Evolutionary conservation across 2,113 vertebrate species (phyloP), one percentile per base, ranked within the genome.

Genomic region (Colossoma macropomum): DNA sequence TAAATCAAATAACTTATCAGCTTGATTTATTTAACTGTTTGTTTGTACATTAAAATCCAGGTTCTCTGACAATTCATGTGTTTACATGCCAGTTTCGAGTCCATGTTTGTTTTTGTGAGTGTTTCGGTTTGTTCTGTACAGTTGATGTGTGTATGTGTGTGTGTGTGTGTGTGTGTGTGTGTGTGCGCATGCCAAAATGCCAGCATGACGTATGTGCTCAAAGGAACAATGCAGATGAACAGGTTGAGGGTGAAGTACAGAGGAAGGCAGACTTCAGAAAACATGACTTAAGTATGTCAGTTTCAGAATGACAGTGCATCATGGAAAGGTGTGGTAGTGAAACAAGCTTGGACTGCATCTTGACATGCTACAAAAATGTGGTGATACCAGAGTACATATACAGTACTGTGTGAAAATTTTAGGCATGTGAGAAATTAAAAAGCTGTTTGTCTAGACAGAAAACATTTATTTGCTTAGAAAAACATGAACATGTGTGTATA

Each of bases 161-260:
- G 17, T 50, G 27, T 52, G 27, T 72, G 54, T 38, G 50, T 48
- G n/a, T 15, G 19, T 63, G 17, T 50, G 27, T 52, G 27, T 72
- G 54, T 52, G 34, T 32, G 10, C 41, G n/a, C 65, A 41, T 50
- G 21, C 15, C 54, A 45, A 70, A 19, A 45, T 75, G 71, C 23
- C 19, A 56, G 23, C 10, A 38, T 45, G 30, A 66, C 34, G 48
- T 30, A 16, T 79, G 50, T 63, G 68, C 17, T 45, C 1, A 19
- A 41, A 10, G 28, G 4, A 68, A 74, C 15, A 83, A 87, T 83
- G 81, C 38, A 62, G 81, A 74, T 10, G 12, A 85, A 78, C 86
- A 25, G 77, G 86, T 85, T 83, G 9, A 62, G 10, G 30, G 84
- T 32, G 60, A 75, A 52, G 54, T 52, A 25, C 23, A 59, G 45